Evolutionary conservation across 2,888 invertebrate genomes (phyloP).

Genomic region (Ophion costatus): DNA sequence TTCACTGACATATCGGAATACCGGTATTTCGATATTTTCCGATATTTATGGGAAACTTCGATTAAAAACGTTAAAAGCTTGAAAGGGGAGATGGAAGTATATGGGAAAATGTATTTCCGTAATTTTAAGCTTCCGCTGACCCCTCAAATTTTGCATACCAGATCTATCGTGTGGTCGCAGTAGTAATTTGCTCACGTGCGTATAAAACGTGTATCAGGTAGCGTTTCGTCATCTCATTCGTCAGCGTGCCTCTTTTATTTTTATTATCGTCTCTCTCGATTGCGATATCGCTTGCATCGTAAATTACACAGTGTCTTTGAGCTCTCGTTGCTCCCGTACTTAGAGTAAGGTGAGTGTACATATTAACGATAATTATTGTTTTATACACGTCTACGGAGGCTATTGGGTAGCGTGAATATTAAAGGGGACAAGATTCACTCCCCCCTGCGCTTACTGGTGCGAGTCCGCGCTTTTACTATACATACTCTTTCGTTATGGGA

Average conservation of each 20-base stretch:
- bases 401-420: constrained; percentile 38
- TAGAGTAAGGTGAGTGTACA: background rate
- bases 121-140: too few relatives aligned
- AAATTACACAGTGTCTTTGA: background rate
- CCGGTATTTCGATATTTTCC: too few relatives aligned
- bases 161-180: too few relatives aligned
- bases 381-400: constrained; percentile 2
- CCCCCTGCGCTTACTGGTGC: constrained; percentile 38
- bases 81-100: too few relatives aligned
- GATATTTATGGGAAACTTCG: too few relatives aligned
- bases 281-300: constrained; percentile 1
- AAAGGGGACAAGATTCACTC: constrained; percentile 46
- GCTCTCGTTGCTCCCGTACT: constrained; percentile 7
- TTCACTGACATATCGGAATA: too few relatives aligned
- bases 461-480: constrained; percentile 66
- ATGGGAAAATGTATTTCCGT: too few relatives aligned
- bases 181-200: too few relatives aligned
- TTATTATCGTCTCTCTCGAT: background rate
- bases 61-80: too few relatives aligned
- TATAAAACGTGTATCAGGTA: too few relatives aligned
- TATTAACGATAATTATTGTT: constrained; percentile 10
- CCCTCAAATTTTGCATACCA: too few relatives aligned
- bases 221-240: background rate
- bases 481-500: constrained; percentile 74
- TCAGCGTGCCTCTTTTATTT: background rate